Base-by-base conservation (phyloP, 2,113 vertebrate genomes). In the Calypte anna region DNA sequence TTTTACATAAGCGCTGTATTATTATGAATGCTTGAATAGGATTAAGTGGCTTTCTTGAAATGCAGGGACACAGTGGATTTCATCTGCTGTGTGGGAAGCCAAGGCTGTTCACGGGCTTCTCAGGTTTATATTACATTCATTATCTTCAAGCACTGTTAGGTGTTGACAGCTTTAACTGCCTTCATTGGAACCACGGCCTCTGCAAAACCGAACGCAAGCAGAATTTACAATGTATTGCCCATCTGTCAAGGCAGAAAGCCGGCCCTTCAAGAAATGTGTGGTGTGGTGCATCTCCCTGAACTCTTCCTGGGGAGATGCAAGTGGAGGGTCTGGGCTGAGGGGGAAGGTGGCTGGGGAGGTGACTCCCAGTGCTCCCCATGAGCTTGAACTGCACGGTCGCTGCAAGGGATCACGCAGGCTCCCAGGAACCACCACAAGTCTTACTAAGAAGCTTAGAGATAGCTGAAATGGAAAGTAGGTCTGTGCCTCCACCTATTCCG, bases 141-240 rank as follows among this genome's bases (percentile, higher is more conserved):
- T 94, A 96, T 91, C 88, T 82, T 61, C 67, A 44, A 89, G 75
- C 78, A 88, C 83, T 67, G 84, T 40, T 86, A 82, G 67, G 83
- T 90, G 91, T 57, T 94, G 94, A 96, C 94, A 96, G 92, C 82
- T 96, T 95, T 96, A 97, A 94, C 95, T 80, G 93, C 90, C 67
- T 96, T 93, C 73, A 7, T 21, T 64, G 79, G 74, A 66, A 66
- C 6, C 3, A 44, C 7, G 2, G 84, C 43, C 72, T 62, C 62
- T 81, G 62, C 24, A 55, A 87, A 93, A 85, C 28, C 3, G 18
- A 91, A 91, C 20, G 5, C 3, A 2, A 28, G 23, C n/a, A 58
- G 76, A 94, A 95, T 95, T 83, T 59, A 87, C 1, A 10, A 91
- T 76, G 83, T 84, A 43, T 59, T 6, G 1, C 50, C 88, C 95